These are phyloP conservation scores for Plumapathes pennacea DNA, from an alignment of 92 coral and sea anemone species.

Conservation along the genomic window DNA sequence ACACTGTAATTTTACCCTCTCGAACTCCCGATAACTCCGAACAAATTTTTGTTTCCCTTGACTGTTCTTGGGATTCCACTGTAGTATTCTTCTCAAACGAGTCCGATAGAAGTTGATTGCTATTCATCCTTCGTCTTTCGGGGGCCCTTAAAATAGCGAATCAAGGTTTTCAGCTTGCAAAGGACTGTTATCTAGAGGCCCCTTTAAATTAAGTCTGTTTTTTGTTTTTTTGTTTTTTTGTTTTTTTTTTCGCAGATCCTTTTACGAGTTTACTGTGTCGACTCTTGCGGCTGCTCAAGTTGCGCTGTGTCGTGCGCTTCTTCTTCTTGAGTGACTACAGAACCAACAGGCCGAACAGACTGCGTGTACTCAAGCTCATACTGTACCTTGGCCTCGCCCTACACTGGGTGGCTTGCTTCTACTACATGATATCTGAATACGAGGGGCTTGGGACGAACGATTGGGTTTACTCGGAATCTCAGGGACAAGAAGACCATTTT, in stretches of 20 bases:
- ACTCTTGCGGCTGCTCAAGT: constrained; percentile 72
- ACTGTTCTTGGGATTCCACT: not conserved
- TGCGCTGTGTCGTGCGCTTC: constrained; percentile 75
- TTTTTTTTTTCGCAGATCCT: constrained; percentile 10
- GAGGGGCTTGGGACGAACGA: constrained; percentile 90
- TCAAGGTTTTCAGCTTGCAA: too few relatives aligned
- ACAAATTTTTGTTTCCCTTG: too few relatives aligned
- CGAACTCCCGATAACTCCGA: too few relatives aligned
- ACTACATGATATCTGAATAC: constrained; percentile 91
- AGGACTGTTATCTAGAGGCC: not conserved
- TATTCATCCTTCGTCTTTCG: too few relatives aligned
- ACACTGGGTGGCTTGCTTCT: constrained; percentile 96
- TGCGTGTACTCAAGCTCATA: constrained; percentile 82
- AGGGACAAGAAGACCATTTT: constrained; percentile 54
- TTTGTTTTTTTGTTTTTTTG: too few relatives aligned
- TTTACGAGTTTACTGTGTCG: constrained; percentile 51
- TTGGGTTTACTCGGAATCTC: constrained; percentile 81
- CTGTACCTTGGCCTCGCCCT: constrained; percentile 88
- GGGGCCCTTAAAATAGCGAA: too few relatives aligned
- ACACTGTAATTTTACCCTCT: too few relatives aligned
- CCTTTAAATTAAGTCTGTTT: too few relatives aligned
- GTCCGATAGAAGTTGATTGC: too few relatives aligned
- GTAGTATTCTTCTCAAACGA: too few relatives aligned
- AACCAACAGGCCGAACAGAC: constrained; percentile 87
- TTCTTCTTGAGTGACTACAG: constrained; percentile 88